A percentile compares a stretch with the other conserved stretches of the same genome.
Conservation (phyloP, 2,113 vertebrate genomes). For the Leuciscus idus region DNA sequence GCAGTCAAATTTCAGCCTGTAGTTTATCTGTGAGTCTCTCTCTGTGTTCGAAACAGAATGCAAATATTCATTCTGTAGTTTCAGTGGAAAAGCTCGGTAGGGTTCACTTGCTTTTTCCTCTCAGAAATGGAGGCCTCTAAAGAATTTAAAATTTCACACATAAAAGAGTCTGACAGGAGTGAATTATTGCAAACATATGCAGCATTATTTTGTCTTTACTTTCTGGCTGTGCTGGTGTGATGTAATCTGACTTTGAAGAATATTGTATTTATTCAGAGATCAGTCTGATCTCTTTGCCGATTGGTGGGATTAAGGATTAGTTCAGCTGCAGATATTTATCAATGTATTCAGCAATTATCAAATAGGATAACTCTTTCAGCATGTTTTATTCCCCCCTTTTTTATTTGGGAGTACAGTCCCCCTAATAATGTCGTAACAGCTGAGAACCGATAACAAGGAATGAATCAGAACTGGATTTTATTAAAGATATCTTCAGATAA, state of each 20-base stretch:
- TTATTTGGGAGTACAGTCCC: too few relatives aligned
- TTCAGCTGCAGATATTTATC: background rate
- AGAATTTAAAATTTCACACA: conserved; percentile 1
- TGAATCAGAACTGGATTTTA: too few relatives aligned
- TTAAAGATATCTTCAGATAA: background rate
- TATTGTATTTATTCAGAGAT: background rate
- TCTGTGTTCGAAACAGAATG: conserved; percentile 35
- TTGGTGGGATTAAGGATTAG: background rate
- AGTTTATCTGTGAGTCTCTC: conserved; percentile 41
- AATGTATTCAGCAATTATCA: background rate
- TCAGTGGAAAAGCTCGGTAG: background rate
- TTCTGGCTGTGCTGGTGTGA: background rate
- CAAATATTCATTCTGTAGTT: conserved; percentile 30
- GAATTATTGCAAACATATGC: background rate
- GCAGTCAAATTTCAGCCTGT: conserved; percentile 33
- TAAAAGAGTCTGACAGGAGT: conserved; percentile 4
- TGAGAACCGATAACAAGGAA: too few relatives aligned
- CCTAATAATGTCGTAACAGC: too few relatives aligned
- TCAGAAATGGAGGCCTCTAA: background rate
- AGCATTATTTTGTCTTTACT: background rate
- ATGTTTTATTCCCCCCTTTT: too few relatives aligned
- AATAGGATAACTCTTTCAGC: background rate
- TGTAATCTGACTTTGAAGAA: background rate
- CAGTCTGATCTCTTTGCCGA: background rate
- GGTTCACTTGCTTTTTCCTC: background rate